Percentiles rank a stretch among this genome's conserved stretches.
Conservation (phyloP, 2,888 invertebrate species). For the Phrixothrix hirtus region DNA sequence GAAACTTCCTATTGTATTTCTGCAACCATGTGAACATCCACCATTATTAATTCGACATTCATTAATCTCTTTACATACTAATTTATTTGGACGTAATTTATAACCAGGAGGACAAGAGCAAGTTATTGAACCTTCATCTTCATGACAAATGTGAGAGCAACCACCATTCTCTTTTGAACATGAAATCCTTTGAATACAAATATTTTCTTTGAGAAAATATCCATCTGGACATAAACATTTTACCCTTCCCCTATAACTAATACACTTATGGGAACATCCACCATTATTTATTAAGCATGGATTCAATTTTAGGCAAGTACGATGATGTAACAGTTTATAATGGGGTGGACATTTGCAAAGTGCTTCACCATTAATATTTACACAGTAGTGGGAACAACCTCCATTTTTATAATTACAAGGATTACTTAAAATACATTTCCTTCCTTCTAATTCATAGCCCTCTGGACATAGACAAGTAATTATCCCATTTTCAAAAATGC, state of each 20-base stretch:
- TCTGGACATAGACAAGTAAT: constrained; percentile 61
- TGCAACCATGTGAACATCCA: constrained; percentile 67
- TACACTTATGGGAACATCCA: constrained; percentile 59
- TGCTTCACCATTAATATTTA: constrained; percentile 54
- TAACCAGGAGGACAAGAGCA: constrained; percentile 63
- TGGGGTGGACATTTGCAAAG: constrained; percentile 58
- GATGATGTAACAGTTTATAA: constrained; percentile 41
- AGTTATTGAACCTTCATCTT: constrained; percentile 49
- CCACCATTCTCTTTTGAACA: constrained; percentile 51
- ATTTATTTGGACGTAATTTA: constrained; percentile 51
- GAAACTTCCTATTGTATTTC: constrained; percentile 58
- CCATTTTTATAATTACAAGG: constrained; percentile 64
- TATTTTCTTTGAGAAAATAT: constrained; percentile 8
- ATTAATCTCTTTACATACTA: constrained; percentile 60
- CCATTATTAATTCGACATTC: constrained; percentile 64
- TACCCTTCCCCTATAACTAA: constrained; percentile 55
- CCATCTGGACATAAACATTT: constrained; percentile 35
- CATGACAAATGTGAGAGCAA: constrained; percentile 57
- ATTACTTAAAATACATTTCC: constrained; percentile 56
- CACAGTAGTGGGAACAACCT: constrained; percentile 66
- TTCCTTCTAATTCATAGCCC: constrained; percentile 55
- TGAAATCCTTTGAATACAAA: constrained; percentile 56
- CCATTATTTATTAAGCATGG: constrained; percentile 50
- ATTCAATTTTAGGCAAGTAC: constrained; percentile 48
- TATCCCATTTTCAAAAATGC: constrained; percentile 55